These are phyloP conservation scores for Melanogrammus aeglefinus DNA, from an alignment of 2,797 vertebrate species.

Conservation along the genomic window DNA sequence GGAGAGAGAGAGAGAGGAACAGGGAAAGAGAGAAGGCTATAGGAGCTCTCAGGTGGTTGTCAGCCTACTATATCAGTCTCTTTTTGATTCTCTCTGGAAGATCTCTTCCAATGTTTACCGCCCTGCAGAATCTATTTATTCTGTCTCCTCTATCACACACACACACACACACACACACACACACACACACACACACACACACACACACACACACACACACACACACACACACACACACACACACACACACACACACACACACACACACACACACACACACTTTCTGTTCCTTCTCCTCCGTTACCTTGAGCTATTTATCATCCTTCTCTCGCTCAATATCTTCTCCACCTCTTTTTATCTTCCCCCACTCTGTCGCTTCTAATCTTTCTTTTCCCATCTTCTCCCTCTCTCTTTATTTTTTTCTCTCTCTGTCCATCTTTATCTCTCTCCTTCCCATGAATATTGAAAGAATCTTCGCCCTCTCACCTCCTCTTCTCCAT, in stretches of 20 bases:
- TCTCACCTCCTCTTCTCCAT: not conserved
- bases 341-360: not conserved
- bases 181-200: not conserved
- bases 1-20: not conserved
- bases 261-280: constrained; percentile 8
- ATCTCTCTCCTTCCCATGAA: not conserved
- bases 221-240: constrained; percentile 16
- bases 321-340: constrained; percentile 8
- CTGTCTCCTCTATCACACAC: not conserved
- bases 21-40: not conserved
- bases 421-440: not conserved
- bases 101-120: not conserved
- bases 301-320: not conserved
- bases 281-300: constrained; percentile 11
- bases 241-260: constrained; percentile 20
- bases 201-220: constrained; percentile 5
- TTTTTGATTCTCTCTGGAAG: not conserved
- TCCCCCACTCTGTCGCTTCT: not conserved
- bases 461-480: not conserved
- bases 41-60: not conserved
- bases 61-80: not conserved
- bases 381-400: not conserved
- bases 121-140: not conserved
- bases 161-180: not conserved
- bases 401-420: not conserved